Conservation (phyloP, 2,113 vertebrate species). For the Scopus umbretta region DNA sequence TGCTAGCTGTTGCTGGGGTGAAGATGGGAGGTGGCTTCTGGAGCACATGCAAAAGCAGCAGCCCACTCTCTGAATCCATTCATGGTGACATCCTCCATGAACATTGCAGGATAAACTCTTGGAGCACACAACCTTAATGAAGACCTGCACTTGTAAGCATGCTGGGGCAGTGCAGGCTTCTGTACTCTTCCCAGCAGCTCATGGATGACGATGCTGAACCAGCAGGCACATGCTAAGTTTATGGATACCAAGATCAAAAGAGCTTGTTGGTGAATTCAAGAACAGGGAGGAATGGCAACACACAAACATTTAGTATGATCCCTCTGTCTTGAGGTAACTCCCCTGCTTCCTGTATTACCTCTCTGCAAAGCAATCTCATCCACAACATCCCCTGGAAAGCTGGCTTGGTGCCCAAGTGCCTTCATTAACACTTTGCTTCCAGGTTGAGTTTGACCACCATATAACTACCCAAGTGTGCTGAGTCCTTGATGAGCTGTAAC, state of each 20-base stretch:
- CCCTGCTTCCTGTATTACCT: not conserved
- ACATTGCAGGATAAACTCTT: not conserved
- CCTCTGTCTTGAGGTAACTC: not conserved
- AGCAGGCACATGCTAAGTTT: not conserved
- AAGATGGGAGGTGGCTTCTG: not conserved
- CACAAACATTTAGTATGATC: not conserved
- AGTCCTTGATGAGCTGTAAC: not conserved
- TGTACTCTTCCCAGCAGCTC: not conserved
- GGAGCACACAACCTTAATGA: not conserved
- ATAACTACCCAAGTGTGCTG: not conserved
- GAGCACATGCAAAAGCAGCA: not conserved
- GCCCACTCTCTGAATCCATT: not conserved
- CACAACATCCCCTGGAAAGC: not conserved
- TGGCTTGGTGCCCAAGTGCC: not conserved
- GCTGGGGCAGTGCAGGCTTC: not conserved
- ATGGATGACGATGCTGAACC: not conserved
- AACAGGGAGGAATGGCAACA: not conserved
- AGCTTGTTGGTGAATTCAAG: not conserved
- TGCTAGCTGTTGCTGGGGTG: not conserved
- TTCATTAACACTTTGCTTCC: not conserved
- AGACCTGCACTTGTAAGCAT: rapidly evolving
- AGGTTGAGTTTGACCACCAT: not conserved
- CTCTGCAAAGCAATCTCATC: not conserved
- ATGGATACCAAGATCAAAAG: not conserved
- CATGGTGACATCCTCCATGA: not conserved